A percentile compares a stretch with the other conserved stretches of the same genome.
Conservation (phyloP, 1,140 invertebrate genomes). For the Druon quercuslanigerum region DNA sequence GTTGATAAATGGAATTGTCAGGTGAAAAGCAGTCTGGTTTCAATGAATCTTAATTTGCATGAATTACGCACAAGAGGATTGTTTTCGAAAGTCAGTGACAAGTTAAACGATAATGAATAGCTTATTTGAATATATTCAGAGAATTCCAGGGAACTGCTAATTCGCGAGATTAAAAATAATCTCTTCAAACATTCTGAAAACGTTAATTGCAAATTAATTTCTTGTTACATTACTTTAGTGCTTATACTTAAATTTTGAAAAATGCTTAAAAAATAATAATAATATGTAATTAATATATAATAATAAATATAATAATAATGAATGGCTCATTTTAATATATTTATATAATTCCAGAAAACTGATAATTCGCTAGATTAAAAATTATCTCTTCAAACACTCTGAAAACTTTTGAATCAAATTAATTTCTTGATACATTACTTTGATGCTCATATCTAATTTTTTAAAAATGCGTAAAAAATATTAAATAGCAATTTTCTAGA, state of each 20-base stretch:
- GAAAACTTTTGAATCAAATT: neutral
- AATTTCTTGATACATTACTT: neutral
- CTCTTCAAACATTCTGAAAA: neutral
- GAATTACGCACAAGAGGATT: neutral
- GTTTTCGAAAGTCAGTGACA: constrained; percentile 7
- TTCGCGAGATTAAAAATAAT: neutral
- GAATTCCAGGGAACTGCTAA: neutral
- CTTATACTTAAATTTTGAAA: too few relatives aligned
- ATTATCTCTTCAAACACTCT: neutral
- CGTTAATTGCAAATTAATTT: neutral
- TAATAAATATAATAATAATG: too few relatives aligned
- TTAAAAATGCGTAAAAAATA: too few relatives aligned
- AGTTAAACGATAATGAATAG: neutral
- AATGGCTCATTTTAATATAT: neutral
- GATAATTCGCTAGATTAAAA: neutral
- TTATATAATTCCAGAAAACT: neutral
- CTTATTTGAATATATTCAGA: neutral
- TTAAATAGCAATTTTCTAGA: too few relatives aligned
- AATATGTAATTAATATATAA: too few relatives aligned
- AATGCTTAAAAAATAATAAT: too few relatives aligned
- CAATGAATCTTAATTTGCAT: neutral
- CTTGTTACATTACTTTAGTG: neutral
- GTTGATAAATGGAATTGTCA: too few relatives aligned
- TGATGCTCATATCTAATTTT: too few relatives aligned
- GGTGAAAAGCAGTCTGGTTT: neutral